A percentile compares a stretch with the other conserved stretches of the same genome.
Evolutionary conservation across 2,888 invertebrate genomes (phyloP).

Genomic region (Drosophila testacea): DNA sequence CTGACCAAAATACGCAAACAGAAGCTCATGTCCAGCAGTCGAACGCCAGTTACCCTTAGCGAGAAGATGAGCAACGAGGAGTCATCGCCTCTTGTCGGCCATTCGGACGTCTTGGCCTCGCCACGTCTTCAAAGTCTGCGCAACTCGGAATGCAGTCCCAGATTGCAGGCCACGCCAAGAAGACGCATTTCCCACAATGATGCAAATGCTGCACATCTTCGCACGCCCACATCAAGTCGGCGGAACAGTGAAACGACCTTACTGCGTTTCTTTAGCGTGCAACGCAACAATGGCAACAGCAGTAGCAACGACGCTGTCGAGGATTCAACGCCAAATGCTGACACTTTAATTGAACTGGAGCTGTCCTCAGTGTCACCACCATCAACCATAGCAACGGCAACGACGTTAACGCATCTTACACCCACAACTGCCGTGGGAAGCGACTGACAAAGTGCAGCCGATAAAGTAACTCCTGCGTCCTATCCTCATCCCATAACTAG

Average conservation of each 20-base stretch:
- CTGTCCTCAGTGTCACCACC: slow-evolving; percentile 10
- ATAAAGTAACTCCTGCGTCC: not conserved
- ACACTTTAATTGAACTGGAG: not conserved
- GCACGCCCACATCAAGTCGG: slow-evolving; percentile 83
- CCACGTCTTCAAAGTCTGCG: slow-evolving; percentile 82
- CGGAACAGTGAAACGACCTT: slow-evolving; percentile 84
- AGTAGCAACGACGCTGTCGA: slow-evolving; percentile 28
- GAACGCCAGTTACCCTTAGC: slow-evolving; percentile 66
- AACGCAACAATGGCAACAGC: slow-evolving; percentile 44
- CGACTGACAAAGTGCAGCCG: slow-evolving; percentile 43
- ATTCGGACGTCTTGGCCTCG: slow-evolving; percentile 72
- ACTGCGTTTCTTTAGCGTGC: slow-evolving; percentile 83
- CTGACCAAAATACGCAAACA: slow-evolving; percentile 88
- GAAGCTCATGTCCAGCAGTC: slow-evolving; percentile 82
- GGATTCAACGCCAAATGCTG: slow-evolving; percentile 1
- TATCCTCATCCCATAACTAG: slow-evolving; percentile 5
- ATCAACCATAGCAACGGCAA: slow-evolving; percentile 1
- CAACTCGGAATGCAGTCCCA: slow-evolving; percentile 78
- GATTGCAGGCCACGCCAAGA: slow-evolving; percentile 67
- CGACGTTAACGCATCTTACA: slow-evolving; percentile 31
- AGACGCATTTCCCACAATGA: slow-evolving; percentile 79
- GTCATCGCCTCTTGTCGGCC: slow-evolving; percentile 7
- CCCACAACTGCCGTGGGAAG: slow-evolving; percentile 63
- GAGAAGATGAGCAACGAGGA: slow-evolving; percentile 79
- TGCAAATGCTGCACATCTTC: slow-evolving; percentile 59